Evolutionary conservation across 2,888 invertebrate species (phyloP).

Genomic region (Hyposoter dolosus): DNA sequence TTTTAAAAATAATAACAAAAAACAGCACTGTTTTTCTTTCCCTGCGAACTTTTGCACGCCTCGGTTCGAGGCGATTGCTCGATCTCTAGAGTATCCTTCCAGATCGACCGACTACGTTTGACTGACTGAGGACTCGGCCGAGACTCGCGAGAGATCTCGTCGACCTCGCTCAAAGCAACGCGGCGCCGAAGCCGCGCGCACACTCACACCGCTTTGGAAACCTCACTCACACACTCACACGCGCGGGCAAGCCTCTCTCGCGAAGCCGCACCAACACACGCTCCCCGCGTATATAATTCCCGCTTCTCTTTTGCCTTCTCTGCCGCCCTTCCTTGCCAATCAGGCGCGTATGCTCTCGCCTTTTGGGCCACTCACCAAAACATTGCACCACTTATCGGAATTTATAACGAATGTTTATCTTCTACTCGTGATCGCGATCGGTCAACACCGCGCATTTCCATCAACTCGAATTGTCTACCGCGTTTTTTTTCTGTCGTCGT

Average conservation of each 20-base stretch:
- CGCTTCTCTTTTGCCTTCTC: constrained; percentile 66
- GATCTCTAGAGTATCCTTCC: constrained; percentile 58
- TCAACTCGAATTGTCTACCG: not conserved
- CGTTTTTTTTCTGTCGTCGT: not conserved
- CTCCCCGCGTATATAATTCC: constrained; percentile 63
- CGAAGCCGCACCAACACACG: constrained; percentile 32
- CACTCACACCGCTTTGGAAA: constrained; percentile 64
- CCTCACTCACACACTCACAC: constrained; percentile 55
- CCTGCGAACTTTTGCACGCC: constrained; percentile 22
- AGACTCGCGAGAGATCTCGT: constrained; percentile 75
- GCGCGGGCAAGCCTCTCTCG: constrained; percentile 37
- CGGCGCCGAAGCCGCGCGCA: constrained; percentile 74
- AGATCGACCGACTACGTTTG: constrained; percentile 76
- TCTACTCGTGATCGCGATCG: not conserved
- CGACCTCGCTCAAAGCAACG: constrained; percentile 76
- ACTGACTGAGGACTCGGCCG: constrained; percentile 72
- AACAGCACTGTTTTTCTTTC: constrained; percentile 17
- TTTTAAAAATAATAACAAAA: not conserved
- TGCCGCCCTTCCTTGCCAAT: constrained; percentile 44
- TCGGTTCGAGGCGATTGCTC: constrained; percentile 29
- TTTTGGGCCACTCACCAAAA: constrained; percentile 50
- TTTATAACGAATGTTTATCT: not conserved
- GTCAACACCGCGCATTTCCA: not conserved
- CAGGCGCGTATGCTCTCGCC: constrained; percentile 45
- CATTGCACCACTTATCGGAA: constrained; percentile 4